Evolutionary conservation across 2,113 vertebrate species (phyloP).

Genomic region (Aviceda subcristata): DNA sequence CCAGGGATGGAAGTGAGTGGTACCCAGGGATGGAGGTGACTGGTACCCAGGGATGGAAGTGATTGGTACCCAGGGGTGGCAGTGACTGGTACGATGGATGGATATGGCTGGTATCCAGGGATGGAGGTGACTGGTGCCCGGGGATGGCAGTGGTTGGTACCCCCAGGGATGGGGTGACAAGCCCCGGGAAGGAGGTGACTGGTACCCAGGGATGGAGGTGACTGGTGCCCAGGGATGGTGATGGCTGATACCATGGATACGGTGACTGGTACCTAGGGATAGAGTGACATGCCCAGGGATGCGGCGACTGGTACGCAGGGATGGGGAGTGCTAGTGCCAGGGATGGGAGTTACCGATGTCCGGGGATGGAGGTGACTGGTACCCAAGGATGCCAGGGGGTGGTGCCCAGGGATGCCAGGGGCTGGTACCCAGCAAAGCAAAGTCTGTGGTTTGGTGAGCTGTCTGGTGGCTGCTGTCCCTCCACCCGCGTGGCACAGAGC

Average conservation of each 20-base stretch:
- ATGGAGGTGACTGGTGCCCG: too few relatives aligned
- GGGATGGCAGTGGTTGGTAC: neutral
- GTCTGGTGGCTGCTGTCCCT: neutral
- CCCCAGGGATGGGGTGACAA: neutral
- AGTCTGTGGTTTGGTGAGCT: too few relatives aligned
- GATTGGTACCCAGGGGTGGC: neutral
- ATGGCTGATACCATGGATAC: neutral
- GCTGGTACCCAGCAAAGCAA: neutral
- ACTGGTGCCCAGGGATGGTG: accelerated
- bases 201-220: too few relatives aligned
- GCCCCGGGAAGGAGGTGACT: neutral
- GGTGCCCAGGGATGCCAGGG: neutral
- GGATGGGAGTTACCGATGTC: neutral
- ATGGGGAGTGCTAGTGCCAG: too few relatives aligned
- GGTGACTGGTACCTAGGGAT: neutral
- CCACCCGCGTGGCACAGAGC: accelerated
- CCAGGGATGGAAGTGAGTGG: neutral
- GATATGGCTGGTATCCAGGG: neutral
- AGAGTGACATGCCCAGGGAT: neutral
- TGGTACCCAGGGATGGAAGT: neutral
- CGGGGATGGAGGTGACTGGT: neutral
- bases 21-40: too few relatives aligned
- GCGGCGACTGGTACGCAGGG: neutral
- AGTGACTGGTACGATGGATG: neutral
- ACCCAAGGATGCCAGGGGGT: neutral